Conservation (phyloP, 2,888 invertebrate genomes). For the Nephrotoma appendiculata region DNA sequence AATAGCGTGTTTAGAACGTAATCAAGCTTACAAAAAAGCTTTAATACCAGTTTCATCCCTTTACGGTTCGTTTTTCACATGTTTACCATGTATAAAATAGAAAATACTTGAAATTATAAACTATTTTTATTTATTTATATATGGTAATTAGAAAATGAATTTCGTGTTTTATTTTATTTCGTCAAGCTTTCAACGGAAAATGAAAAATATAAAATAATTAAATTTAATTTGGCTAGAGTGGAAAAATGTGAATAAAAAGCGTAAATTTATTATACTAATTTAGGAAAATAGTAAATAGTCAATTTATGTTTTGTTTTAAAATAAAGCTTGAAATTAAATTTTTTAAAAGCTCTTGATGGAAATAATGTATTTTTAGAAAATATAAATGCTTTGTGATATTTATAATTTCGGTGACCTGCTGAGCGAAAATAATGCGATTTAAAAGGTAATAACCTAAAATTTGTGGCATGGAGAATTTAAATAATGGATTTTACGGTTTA, state of each 20-base stretch:
- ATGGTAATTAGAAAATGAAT: not conserved
- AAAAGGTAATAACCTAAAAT: no score
- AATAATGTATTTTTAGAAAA: no score
- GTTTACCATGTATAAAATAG: not conserved
- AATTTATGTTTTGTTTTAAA: not conserved
- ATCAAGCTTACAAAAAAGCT: not conserved
- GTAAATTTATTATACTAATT: not conserved
- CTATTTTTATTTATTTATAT: not conserved
- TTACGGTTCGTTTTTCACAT: not conserved
- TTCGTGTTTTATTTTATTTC: not conserved
- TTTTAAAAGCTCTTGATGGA: no score
- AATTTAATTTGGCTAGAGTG: not conserved
- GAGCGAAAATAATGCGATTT: no score
- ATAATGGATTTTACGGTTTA: no score
- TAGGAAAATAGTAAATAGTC: no score
- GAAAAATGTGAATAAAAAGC: not conserved
- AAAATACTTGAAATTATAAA: not conserved
- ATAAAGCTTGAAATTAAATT: no score
- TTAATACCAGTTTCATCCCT: not conserved
- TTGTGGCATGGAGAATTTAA: no score
- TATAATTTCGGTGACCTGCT: no score
- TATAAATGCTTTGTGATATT: no score
- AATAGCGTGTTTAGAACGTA: not conserved
- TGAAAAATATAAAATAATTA: not conserved
- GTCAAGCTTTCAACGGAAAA: not conserved